phyloP scores from a whole-genome alignment of 1,140 invertebrate species.

The Pissodes strobi region DNA sequence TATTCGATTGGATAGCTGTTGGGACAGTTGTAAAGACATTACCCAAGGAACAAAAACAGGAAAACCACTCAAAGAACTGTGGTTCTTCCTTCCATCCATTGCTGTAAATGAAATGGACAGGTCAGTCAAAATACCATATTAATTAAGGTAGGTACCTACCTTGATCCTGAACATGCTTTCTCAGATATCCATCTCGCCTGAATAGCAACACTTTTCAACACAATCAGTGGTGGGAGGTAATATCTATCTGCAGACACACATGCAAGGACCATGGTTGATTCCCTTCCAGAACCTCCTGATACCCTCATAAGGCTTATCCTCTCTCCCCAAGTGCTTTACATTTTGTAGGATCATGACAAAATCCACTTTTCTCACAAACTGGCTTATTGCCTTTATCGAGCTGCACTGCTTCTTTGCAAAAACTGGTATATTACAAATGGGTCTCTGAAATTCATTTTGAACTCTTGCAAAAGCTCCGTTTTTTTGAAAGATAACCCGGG shows the following conservation, averaged over 20 bases:
- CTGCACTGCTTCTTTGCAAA: too few relatives aligned
- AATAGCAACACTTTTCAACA: too few relatives aligned
- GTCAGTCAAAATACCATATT: too few relatives aligned
- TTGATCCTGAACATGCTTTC: conserved; percentile 44
- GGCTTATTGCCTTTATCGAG: conserved; percentile 3
- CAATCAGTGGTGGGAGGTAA: conserved; percentile 47
- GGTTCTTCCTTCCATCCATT: conserved; percentile 52
- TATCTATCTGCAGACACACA: conserved; percentile 45
- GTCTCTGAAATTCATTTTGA: conserved; percentile 25
- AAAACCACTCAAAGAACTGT: conserved; percentile 43
- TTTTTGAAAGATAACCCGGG: conserved; percentile 26
- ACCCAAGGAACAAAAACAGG: conserved; percentile 28
- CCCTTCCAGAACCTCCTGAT: too few relatives aligned
- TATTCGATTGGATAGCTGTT: conserved; percentile 19
- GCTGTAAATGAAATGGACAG: conserved; percentile 39
- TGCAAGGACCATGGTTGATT: conserved; percentile 46
- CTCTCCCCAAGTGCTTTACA: conserved; percentile 38
- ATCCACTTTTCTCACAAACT: background rate
- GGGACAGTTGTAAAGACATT: conserved; percentile 1
- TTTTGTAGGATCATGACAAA: conserved; percentile 25
- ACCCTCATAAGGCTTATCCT: conserved; percentile 41
- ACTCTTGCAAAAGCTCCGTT: conserved; percentile 34
- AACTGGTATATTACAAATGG: conserved; percentile 34
- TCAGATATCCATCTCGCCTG: conserved; percentile 47
- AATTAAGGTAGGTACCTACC: too few relatives aligned